A percentile compares a stretch with the other conserved stretches of the same genome.
These are phyloP conservation scores for Dasysyrphus tricinctus DNA, from an alignment of 2,888 invertebrate genomes.

Conservation along the genomic window DNA sequence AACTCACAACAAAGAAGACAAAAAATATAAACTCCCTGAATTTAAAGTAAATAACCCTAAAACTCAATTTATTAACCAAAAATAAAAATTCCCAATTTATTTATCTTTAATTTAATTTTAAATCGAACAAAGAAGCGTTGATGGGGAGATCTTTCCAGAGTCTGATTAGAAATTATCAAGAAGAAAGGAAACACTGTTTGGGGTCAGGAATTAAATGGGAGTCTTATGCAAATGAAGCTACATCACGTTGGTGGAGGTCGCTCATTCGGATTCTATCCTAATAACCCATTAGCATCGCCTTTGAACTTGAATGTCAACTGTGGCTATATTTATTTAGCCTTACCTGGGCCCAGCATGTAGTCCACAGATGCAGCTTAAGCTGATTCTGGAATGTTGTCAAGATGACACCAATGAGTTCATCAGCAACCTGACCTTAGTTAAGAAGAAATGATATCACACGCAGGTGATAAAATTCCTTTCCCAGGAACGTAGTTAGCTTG, in stretches of 20 bases:
- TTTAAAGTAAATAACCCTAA: constrained; percentile 33
- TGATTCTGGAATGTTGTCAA: not conserved
- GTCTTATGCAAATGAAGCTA: constrained; percentile 58
- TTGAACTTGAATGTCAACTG: constrained; percentile 16
- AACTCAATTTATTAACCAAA: constrained; percentile 21
- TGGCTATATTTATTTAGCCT: not conserved
- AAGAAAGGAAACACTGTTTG: constrained; percentile 36
- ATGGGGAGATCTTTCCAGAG: constrained; percentile 10
- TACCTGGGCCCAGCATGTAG: not conserved
- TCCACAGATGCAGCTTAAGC: not conserved
- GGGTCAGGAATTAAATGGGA: constrained; percentile 38
- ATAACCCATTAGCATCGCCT: constrained; percentile 19
- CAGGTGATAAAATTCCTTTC: not conserved
- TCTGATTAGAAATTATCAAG: constrained; percentile 46
- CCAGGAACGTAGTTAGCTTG: constrained; percentile 38
- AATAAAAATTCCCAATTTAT: constrained; percentile 15
- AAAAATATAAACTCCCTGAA: not conserved
- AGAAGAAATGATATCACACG: not conserved
- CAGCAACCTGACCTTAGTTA: constrained; percentile 10
- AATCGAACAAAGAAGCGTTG: constrained; percentile 43
- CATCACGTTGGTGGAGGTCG: constrained; percentile 35
- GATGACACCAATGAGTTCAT: constrained; percentile 16
- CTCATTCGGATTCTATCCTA: constrained; percentile 6
- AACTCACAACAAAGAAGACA: not conserved
- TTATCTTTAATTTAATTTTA: constrained; percentile 42